Evolutionary conservation across 2,888 invertebrate genomes (phyloP), one percentile per base, ranked within the genome.

Genomic region (Mimumesa dahlbomi): DNA sequence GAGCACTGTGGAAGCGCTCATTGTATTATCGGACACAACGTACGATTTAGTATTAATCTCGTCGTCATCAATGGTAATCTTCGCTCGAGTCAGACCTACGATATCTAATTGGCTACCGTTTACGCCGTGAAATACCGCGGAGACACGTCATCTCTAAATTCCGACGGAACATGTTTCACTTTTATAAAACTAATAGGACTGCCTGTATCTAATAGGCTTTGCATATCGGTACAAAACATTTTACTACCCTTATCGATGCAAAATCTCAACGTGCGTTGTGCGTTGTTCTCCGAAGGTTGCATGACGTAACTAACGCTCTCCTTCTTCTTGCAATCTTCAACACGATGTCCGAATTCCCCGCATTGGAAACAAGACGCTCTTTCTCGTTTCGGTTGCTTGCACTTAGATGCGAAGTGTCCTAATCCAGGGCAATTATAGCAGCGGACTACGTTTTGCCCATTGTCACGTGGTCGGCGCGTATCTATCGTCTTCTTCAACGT

Each of bases 131-230:
- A 14, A 48, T 9, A 14, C 6, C n/a, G 2, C 1, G 7, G 5
- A 25, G 6, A 1, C 5, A 7, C 18, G 3, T 3, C 2, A 2
- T 48, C 14, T 2, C 2, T 13, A 13, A 2, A n/a, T 11, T 45
- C n/a, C 3, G 13, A 2, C 22, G 11, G 11, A 4, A 19, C 21
- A 45, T 22, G 9, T 13, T 11, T 13, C 9, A 11, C 11, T n/a
- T 45, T 45, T 11, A 45, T 22, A 4, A 45, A 45, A n/a, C 45
- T 45, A 22, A 45, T 13, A 3, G 45, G 45, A 45, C 45, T 45
- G 7, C 45, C 45, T 4, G 45, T 14, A 71, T 53, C 59, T 58
- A 54, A 62, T 14, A 25, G 40, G n/a, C n/a, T n/a, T n/a, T n/a
- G n/a, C n/a, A n/a, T n/a, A n/a, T n/a, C n/a, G 4, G 45, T 22